A percentile compares a stretch with the other conserved stretches of the same genome.
Conservation (phyloP, 2,888 invertebrate species). For the Celastrina argiolus region DNA sequence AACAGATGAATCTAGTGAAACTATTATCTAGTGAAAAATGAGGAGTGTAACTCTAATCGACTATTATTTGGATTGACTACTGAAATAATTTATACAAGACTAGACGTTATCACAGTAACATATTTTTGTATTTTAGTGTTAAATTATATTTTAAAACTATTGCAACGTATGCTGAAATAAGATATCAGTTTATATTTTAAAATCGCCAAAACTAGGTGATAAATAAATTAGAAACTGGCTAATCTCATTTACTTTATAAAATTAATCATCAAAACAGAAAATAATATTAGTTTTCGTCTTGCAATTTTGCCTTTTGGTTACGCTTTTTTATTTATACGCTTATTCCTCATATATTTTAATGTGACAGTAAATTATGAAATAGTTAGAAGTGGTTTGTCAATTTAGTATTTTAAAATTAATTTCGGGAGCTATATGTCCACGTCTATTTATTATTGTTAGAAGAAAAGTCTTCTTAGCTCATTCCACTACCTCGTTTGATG, state of each 20-base stretch:
- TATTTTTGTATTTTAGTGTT: constrained; percentile 6
- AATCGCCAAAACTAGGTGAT: not conserved
- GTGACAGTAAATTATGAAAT: not conserved
- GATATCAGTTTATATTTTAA: not conserved
- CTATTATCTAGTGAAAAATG: not conserved
- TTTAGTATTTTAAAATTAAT: not conserved
- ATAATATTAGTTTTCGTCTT: not conserved
- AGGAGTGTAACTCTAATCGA: not conserved
- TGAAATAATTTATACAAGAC: not conserved
- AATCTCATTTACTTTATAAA: not conserved
- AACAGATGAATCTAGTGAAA: not conserved
- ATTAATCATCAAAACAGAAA: not conserved
- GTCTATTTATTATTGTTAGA: not conserved
- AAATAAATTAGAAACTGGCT: not conserved
- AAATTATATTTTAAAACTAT: not conserved
- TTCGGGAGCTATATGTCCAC: not conserved
- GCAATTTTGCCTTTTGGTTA: not conserved
- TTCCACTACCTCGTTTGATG: constrained; percentile 3
- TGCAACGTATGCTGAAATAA: not conserved
- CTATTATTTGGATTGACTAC: constrained; percentile 1
- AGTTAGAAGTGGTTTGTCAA: too few relatives aligned
- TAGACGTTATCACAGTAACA: not conserved
- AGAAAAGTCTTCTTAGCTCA: constrained; percentile 17
- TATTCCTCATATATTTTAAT: not conserved
- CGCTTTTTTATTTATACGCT: not conserved